phyloP scores from a whole-genome alignment of 1,140 invertebrate species.

The Subanguina moxae region DNA sequence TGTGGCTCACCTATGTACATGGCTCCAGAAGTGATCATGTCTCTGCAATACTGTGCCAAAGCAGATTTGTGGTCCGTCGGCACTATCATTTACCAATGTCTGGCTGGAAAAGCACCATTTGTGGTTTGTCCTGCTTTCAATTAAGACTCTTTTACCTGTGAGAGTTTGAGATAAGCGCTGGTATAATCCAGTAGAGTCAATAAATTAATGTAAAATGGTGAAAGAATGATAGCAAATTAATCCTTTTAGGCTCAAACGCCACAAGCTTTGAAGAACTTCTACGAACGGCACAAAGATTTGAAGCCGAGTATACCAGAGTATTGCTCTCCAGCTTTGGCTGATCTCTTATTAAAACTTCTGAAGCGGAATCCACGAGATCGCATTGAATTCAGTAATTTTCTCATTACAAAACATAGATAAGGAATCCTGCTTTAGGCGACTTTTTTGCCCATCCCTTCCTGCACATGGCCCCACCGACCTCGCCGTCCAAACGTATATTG shows the following conservation, averaged over 20 bases:
- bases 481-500: conserved; percentile 45
- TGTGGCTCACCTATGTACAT: conserved; percentile 99
- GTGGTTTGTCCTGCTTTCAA: conserved; percentile 55
- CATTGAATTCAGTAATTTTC: conserved; percentile 73
- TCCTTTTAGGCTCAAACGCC: conserved; percentile 79
- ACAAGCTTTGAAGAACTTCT: conserved; percentile 92
- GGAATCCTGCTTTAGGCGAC: conserved; percentile 46
- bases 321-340: conserved; percentile 80
- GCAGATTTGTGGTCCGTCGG: conserved; percentile 86
- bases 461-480: conserved; percentile 17
- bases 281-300: conserved; percentile 91
- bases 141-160: conserved; percentile 14
- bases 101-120: conserved; percentile 94
- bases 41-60: conserved; percentile 94
- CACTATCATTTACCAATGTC: conserved; percentile 95
- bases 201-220: no score
- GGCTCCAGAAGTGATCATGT: conserved; percentile 99
- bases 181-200: no score
- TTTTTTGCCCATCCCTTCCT: conserved; percentile 57
- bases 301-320: conserved; percentile 84
- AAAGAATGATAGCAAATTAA: no score
- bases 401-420: background rate
- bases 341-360: conserved; percentile 78
- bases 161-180: conserved; percentile 1
- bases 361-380: conserved; percentile 87